Evolutionary conservation across 2,888 invertebrate genomes (phyloP), one percentile per base, ranked within the genome.

Genomic region (Drosophila colorata): DNA sequence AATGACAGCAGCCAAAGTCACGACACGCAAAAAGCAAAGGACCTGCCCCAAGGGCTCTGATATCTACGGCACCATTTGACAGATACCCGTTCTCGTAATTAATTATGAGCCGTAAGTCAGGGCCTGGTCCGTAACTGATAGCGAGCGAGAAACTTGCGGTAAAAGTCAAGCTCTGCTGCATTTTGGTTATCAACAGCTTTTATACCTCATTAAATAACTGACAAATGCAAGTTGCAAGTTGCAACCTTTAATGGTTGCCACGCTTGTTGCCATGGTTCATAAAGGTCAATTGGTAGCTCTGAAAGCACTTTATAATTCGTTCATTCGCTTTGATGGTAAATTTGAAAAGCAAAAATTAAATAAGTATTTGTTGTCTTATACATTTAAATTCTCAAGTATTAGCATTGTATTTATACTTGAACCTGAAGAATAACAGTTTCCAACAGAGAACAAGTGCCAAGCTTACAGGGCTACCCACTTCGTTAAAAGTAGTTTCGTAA

Each of bases 51-150:
- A 0, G 16, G 20, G 7, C 38, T 37, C 13, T 38, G 37, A 25
- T 51, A 38, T 68, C 47, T 43, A 35, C 25, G 35, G 4, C n/a
- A 5, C 8, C 56, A 47, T 31, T 66, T 43, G 28, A 28, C 46
- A 38, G 49, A 49, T 38, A 59, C 40, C 14, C 55, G 25, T 18
- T 38, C n/a, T 46, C 35, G 57, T 69, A 67, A 84, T 82, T 81
- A 82, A 82, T 79, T 79, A 60, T 79, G 44, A 33, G n/a, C 25
- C 33, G 18, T n/a, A 72, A 66, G 40, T 47, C 55, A 51, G 40
- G 43, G 61, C 25, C 59, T 85, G 86, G 40, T 35, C 20, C 49
- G 28, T 5, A 14, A 37, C 60, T 70, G 80, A 85, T 80, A 80
- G 66, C 64, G 40, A 25, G 40, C 31, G 25, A 16, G 18, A 14